These are phyloP conservation scores for Apostichopus parvimensis DNA, from an alignment of 35 echinoderm and acorn worm genomes.

Conservation along the genomic window DNA sequence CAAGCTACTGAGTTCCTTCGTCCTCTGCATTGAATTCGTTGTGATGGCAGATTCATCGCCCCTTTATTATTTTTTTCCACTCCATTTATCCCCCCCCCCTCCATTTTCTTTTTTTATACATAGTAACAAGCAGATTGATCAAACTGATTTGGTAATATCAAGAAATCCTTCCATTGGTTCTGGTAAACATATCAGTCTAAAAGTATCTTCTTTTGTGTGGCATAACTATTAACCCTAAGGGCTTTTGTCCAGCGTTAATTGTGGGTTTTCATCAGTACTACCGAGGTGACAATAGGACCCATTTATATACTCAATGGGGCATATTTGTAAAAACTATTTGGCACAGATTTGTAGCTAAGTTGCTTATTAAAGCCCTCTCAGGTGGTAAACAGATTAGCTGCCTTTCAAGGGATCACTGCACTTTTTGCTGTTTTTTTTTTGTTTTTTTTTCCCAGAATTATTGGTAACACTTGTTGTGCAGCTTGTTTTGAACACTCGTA, in stretches of 20 bases:
- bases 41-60: no score
- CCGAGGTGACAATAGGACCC: conserved; percentile 15
- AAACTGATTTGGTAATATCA: neutral
- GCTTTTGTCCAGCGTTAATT: conserved; percentile 35
- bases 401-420: conserved; percentile 4
- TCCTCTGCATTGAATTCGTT: no score
- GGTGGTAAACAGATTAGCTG: conserved; percentile 24
- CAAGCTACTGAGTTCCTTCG: no score
- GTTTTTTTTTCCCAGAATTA: no score
- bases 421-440: neutral
- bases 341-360: conserved; percentile 10
- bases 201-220: neutral
- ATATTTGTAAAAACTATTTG: neutral
- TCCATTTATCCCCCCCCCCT: no score
- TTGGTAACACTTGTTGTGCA: no score
- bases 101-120: no score
- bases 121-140: no score
- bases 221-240: conserved; percentile 38
- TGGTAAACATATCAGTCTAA: neutral
- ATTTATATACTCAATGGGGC: conserved; percentile 32
- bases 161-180: neutral
- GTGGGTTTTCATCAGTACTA: conserved; percentile 19
- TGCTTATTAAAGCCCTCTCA: neutral
- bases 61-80: no score
- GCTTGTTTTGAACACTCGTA: no score